Evolutionary conservation across 1,140 invertebrate species (phyloP), one percentile per base, ranked within the genome.

Genomic region (Drosophila pectinifera): DNA sequence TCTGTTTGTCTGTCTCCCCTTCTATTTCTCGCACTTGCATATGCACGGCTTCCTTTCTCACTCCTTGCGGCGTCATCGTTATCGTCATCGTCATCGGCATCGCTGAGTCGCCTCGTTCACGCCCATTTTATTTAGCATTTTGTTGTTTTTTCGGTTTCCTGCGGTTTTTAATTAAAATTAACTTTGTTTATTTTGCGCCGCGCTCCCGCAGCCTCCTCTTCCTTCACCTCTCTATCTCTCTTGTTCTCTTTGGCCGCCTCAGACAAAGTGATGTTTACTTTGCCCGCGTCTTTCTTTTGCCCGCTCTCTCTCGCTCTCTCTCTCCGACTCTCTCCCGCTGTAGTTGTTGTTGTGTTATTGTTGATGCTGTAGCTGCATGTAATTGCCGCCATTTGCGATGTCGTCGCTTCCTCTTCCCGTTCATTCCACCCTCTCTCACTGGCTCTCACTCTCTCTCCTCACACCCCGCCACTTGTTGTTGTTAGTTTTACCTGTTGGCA

Each of bases 121-220:
- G 73, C 82, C 82, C 69, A 57, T 76, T 88, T 86, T 86, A 86
- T 88, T 88, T 86, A 86, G 83, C 82, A 86, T 88, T 88, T 82
- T 76, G 72, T 68, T 84, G 80, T 78, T 84, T 74, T 79, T 76
- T 82, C 67, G 70, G 65, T 83, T 88, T 86, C 80, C 84, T 84
- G 83, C 83, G 80, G 83, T 88, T 88, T 88, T 88, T 88, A 88
- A 88, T 88, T 88, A 88, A 88, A 88, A 88, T 88, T 88, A 88
- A 88, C 83, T 89, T 88, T 88, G 83, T 88, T 88, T 83, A 89
- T 88, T 88, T 88, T 89, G 68, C 70, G 83, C 83, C 86, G 78
- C 77, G 13, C 76, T 43, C 75, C 80, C 75, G 53, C 54, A 6
- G 18, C 38, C 36, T 10, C 11, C 20, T 8, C 14, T n/a, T 14